Evolutionary conservation across 2,888 invertebrate species (phyloP).

Genomic region (Xestoiulus laeticollis): DNA sequence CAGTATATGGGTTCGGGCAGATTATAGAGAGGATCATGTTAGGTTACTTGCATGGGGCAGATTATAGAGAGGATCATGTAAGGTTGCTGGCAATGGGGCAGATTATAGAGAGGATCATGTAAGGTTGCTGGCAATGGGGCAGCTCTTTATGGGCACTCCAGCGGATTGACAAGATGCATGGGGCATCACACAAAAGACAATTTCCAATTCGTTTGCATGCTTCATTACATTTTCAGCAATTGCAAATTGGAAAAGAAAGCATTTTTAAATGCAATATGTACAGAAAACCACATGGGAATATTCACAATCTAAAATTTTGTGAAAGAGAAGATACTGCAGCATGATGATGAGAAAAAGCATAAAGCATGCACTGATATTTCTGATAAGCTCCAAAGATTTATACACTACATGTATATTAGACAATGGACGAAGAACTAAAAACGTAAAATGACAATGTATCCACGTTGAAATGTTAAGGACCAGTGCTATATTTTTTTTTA

Average conservation of each 20-base stretch:
- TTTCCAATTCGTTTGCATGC: neutral
- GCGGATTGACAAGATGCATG: neutral
- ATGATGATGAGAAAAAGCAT: no score
- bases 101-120: neutral
- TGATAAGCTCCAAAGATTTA: no score
- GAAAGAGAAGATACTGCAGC: no score
- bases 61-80: neutral
- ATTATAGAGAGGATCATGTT: constrained; percentile 15
- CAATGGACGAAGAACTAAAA: no score
- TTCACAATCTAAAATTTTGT: no score
- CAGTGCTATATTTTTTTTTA: neutral
- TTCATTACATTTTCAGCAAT: neutral
- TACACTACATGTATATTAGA: no score
- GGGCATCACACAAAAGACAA: neutral
- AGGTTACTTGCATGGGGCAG: neutral
- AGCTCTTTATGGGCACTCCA: constrained; percentile 15
- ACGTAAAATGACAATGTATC: no score
- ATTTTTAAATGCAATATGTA: neutral
- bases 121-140: neutral
- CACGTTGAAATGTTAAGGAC: neutral
- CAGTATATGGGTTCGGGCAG: constrained; percentile 26
- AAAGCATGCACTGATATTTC: no score
- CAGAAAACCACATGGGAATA: neutral
- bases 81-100: neutral
- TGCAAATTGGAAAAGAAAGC: neutral